Evolutionary conservation across 2,797 vertebrate genomes (phyloP).

Genomic region (Periparus ater): DNA sequence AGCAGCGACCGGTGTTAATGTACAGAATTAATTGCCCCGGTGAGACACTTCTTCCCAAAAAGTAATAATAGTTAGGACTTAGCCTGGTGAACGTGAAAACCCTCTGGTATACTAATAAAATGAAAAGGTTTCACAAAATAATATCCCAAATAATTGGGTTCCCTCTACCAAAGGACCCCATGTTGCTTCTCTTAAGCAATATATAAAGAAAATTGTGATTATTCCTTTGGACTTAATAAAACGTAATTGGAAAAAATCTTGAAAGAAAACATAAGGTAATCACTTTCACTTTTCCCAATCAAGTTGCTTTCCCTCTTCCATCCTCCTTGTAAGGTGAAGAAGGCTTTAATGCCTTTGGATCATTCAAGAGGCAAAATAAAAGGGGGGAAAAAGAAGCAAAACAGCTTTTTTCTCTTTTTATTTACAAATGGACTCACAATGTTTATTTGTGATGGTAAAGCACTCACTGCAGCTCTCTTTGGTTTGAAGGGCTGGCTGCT

Average conservation of each 20-base stretch:
- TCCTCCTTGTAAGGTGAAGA: conserved; percentile 65
- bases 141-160: conserved; percentile 79
- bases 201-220: conserved; percentile 61
- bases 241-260: conserved; percentile 72
- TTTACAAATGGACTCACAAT: conserved; percentile 36
- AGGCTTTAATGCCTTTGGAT: conserved; percentile 45
- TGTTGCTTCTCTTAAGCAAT: conserved; percentile 75
- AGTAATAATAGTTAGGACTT: conserved; percentile 76
- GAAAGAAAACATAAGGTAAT: conserved; percentile 42
- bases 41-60: conserved; percentile 76
- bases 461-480: not conserved
- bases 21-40: conserved; percentile 76
- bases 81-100: conserved; percentile 70
- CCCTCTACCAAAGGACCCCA: conserved; percentile 71
- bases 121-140: conserved; percentile 73
- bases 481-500: not conserved
- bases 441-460: conserved; percentile 51
- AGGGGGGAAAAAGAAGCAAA: fast-evolving
- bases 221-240: conserved; percentile 80
- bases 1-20: conserved; percentile 70
- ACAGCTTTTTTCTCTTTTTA: not conserved
- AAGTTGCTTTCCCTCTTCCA: conserved; percentile 35
- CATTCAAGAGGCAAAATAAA: not conserved
- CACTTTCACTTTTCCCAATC: conserved; percentile 34
- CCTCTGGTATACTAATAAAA: conserved; percentile 79